phyloP scores from a whole-genome alignment of 2,113 vertebrate species.

The Marcusenius ussheri region DNA sequence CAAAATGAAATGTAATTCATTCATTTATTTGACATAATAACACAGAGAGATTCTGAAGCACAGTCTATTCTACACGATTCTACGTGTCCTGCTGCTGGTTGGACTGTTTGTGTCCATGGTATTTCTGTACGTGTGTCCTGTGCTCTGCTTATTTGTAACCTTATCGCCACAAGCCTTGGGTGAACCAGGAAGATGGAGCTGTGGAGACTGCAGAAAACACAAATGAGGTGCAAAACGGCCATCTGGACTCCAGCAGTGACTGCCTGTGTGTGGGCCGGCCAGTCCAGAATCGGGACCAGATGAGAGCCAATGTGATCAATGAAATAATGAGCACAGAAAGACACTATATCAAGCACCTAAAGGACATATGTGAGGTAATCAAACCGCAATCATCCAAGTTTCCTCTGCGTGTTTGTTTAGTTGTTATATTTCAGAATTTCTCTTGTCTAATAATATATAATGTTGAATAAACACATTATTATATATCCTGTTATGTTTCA shows the following conservation, averaged over 20 bases:
- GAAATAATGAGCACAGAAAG: conserved; percentile 87
- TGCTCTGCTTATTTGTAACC: background rate
- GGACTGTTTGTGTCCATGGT: background rate
- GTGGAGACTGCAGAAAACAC: conserved; percentile 66
- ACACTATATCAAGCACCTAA: conserved; percentile 85
- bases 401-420: background rate
- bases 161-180: conserved; percentile 65
- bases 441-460: background rate
- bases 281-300: conserved; percentile 82
- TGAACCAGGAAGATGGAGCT: conserved; percentile 74
- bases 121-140: background rate
- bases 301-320: conserved; percentile 87
- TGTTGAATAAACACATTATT: background rate
- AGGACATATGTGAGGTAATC: conserved; percentile 79
- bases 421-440: background rate
- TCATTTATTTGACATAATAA: background rate
- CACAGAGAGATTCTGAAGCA: background rate
- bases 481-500: too few species aligned
- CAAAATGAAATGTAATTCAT: background rate
- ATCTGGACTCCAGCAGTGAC: conserved; percentile 71
- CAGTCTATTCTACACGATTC: background rate
- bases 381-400: background rate
- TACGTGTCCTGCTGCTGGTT: background rate
- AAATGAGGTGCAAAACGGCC: conserved; percentile 78
- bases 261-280: conserved; percentile 75